Percentiles rank a stretch among this genome's conserved stretches.
Evolutionary conservation across 2,113 vertebrate species (phyloP).

Genomic region (Daboia siamensis): DNA sequence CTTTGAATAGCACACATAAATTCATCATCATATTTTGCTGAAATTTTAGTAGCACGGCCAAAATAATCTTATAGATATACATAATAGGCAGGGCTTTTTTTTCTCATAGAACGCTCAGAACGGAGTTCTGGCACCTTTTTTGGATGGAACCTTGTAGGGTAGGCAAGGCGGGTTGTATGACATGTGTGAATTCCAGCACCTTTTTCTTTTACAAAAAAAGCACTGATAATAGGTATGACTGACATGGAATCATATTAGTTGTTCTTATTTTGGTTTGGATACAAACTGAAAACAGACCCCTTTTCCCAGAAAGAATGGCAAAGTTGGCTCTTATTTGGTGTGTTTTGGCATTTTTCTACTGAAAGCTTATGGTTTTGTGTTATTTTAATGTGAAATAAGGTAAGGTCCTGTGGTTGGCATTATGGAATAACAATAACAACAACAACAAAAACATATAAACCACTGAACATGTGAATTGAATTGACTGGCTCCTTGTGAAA

Average conservation of each 20-base stretch:
- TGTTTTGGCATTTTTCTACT: slow-evolving; percentile 4
- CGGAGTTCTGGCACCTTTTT: too few species aligned
- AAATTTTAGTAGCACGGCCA: not conserved
- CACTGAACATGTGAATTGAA: slow-evolving; percentile 1
- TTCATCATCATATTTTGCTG: not conserved
- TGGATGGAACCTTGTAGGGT: too few species aligned
- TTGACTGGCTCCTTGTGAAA: slow-evolving; percentile 11
- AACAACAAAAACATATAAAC: not conserved
- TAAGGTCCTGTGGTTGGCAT: slow-evolving; percentile 31
- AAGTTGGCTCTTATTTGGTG: not conserved
- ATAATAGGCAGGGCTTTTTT: too few species aligned
- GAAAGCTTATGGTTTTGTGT: not conserved
- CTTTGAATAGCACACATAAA: not conserved
- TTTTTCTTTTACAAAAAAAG: too few species aligned
- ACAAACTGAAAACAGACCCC: not conserved
- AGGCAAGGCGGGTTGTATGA: too few species aligned
- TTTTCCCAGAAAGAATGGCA: not conserved
- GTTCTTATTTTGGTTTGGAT: not conserved
- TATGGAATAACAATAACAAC: not conserved
- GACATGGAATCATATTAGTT: not conserved
- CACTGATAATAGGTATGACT: not conserved
- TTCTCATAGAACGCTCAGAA: too few species aligned
- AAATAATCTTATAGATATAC: not conserved
- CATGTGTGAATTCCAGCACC: too few species aligned
- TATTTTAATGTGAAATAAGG: slow-evolving; percentile 13